Base-by-base conservation (phyloP, 2,113 vertebrate species). In the Antigone vipio region DNA sequence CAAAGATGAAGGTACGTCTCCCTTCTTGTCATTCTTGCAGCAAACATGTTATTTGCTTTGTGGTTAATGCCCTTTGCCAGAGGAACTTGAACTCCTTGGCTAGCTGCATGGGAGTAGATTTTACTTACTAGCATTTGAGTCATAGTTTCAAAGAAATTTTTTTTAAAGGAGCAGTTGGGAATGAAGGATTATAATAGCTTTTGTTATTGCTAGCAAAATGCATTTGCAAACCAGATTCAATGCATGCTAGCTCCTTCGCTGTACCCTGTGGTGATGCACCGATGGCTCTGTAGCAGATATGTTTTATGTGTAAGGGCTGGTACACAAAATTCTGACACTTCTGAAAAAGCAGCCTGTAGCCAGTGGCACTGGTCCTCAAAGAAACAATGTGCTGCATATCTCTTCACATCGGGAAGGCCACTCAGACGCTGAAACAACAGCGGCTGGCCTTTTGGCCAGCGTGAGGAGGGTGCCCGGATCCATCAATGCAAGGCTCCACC, bases 1-100 rank as follows among this genome's bases (percentile, higher is more conserved):
- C 80, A 80, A 53, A 86, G 74, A 75, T 53, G 59, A 87, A 96
- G 91, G 93, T 95, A 95, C 66, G 89, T 92, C 42, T 87, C 69
- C 80, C 72, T 79, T 95, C 56, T 82, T 71, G 62, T 84, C 58
- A 27, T 89, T 76, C 34, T 60, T 71, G 78, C 74, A 90, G 55
- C 29, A 77, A 93, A 53, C 29, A 16, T 30, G 15, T 73, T 72
- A 56, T 69, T 82, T 93, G 38, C 62, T 74, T 90, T 82, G 64
- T 58, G 38, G 68, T 85, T 78, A 69, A 35, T 62, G 56, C 71
- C 52, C 52, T 88, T 80, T 59, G 79, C 53, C 72, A 69, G 69
- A 67, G 56, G 35, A 56, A 60, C 30, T 75, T 27, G 11, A 77
- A 52, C 40, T 85, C 44, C 72, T 68, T 67, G 81, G 45, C 23